phyloP scores from a whole-genome alignment of 2,797 vertebrate species.

The Sparus aurata region DNA sequence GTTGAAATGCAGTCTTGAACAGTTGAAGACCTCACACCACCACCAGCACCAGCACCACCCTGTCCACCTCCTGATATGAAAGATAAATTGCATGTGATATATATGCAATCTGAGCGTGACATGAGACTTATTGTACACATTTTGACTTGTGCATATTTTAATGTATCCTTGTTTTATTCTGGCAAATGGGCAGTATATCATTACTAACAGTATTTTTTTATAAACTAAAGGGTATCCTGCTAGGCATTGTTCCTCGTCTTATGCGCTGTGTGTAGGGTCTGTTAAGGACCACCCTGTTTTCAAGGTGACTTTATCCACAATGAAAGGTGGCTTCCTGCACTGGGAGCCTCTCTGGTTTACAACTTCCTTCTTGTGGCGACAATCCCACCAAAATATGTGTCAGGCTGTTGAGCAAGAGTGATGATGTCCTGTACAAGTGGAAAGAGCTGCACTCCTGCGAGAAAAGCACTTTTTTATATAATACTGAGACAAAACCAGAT shows the following conservation, averaged over 20 bases:
- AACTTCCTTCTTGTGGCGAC: conserved; percentile 90
- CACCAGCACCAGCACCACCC: too few species aligned
- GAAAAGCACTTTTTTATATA: conserved; percentile 33
- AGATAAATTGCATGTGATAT: too few species aligned
- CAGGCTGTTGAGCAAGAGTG: conserved; percentile 83
- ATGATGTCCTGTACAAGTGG: conserved; percentile 71
- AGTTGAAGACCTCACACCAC: too few species aligned
- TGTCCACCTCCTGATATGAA: too few species aligned
- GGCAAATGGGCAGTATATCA: neutral
- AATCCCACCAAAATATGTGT: conserved; percentile 84
- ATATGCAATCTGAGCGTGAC: too few species aligned
- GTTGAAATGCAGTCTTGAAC: too few species aligned
- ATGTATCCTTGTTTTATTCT: too few species aligned
- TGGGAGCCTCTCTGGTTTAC: conserved; percentile 85
- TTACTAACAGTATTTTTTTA: neutral
- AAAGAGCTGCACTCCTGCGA: conserved; percentile 55
- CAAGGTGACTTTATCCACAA: conserved; percentile 83
- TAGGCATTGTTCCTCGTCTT: conserved; percentile 31
- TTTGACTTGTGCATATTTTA: too few species aligned
- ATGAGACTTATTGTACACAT: too few species aligned
- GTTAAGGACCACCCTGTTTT: conserved; percentile 76
- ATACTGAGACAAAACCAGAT: conserved; percentile 47
- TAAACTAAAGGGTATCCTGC: neutral
- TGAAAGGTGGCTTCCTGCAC: conserved; percentile 84
- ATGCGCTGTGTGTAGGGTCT: conserved; percentile 55